A percentile compares a stretch with the other conserved stretches of the same genome.
Evolutionary conservation across 2,113 vertebrate species (phyloP).

Genomic region (Sprattus sprattus): DNA sequence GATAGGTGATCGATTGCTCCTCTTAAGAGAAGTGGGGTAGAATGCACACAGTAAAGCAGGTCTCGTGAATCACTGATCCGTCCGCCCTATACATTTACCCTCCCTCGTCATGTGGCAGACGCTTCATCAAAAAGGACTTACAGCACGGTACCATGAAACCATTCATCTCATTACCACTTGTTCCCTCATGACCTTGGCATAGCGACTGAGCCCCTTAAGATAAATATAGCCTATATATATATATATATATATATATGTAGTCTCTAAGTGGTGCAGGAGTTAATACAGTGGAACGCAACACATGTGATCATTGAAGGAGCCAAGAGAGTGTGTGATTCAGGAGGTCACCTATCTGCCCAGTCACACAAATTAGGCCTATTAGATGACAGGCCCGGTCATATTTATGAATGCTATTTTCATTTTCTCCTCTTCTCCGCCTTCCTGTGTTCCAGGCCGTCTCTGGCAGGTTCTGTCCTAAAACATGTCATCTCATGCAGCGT

Average conservation of each 20-base stretch:
- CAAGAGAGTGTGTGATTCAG: not conserved
- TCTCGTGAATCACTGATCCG: too few species aligned
- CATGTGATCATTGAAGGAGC: not conserved
- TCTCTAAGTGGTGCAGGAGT: not conserved
- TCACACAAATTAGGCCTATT: not conserved
- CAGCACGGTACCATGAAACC: not conserved
- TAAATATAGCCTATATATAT: not conserved
- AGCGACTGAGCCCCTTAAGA: not conserved
- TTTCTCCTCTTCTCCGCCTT: not conserved
- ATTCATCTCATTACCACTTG: constrained; percentile 10
- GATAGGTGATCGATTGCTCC: too few species aligned
- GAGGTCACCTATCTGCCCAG: not conserved
- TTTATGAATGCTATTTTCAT: not conserved
- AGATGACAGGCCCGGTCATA: not conserved
- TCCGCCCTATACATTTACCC: not conserved
- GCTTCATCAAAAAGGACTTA: not conserved
- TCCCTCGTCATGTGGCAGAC: not conserved
- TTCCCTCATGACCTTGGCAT: not conserved
- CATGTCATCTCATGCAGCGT: not conserved
- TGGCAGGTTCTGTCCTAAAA: not conserved
- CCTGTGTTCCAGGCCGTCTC: not conserved
- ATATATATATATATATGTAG: not conserved
- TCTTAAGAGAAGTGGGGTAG: too few species aligned
- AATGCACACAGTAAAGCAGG: too few species aligned
- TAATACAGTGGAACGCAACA: not conserved